Evolutionary conservation across 2,888 invertebrate genomes (phyloP), one percentile per base, ranked within the genome.

Genomic region (Drosophila nigricruria): DNA sequence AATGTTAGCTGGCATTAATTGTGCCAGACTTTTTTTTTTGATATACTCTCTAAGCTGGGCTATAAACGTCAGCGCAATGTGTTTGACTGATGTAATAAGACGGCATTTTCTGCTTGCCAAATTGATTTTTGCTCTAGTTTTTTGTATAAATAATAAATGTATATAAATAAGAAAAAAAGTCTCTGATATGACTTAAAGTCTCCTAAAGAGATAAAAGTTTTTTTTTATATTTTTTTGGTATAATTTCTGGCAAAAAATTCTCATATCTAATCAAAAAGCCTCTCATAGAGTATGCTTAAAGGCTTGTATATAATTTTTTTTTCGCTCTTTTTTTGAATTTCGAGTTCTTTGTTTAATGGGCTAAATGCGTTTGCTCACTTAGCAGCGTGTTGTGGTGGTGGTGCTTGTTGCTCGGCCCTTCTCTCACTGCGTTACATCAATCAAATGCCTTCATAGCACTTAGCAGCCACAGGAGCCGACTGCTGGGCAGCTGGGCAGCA

Each of bases 391-490:
- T 53, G 30, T 2, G 58, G 45, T 62, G 59, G 57, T 53, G 66
- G 72, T 2, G 58, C 49, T 62, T 61, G 57, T 53, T 70, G 72
- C 54, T 63, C 47, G 1, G 8, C 30, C 36, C 18, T 16, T 45
- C 65, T 50, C 65, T 16, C 52, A 62, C 63, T 64, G 64, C 40
- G 63, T 58, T 63, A 64, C 79, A 84, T 82, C 82, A 82, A 82
- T 82, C 82, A 84, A 84, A 71, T 73, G 73, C 69, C 71, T 38
- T 32, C 43, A 53, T 8, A 67, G 72, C 76, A 76, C 82, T 75
- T 79, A 79, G 62, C 66, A 70, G 54, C 69, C 69, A 25, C 66
- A 53, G 76, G 53, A 73, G 70, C 50, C 54, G 27, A 34, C 49
- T 40, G 52, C 57, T 56, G 64, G 66, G 61, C 70, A 73, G 78